Evolutionary conservation across 2,113 vertebrate genomes (phyloP), one percentile per base, ranked within the genome.

Genomic region (Barbus barbus): DNA sequence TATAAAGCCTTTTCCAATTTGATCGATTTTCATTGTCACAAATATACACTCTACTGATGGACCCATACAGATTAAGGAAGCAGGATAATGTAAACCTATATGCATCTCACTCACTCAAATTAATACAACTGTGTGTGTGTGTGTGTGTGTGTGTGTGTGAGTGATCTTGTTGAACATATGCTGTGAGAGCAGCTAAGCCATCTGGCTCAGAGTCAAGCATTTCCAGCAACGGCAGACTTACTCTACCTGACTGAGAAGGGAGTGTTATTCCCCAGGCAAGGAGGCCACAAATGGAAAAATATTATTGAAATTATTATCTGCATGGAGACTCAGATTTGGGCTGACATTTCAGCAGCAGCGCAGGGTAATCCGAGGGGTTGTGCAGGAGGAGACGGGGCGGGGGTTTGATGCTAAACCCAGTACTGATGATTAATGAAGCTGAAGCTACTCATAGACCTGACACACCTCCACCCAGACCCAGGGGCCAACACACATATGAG

Each of bases 291-390:
- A 99, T 99, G 97, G 97, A 98, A 97, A 98, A 99, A 99, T 99
- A 99, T 99, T 99, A 99, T 99, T 99, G 97, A 98, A 99, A 99
- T 99, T 97, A 99, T 99, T 99, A 99, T 99, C 97, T 99, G 97
- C 97, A 98, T 99, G 97, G 98, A 97, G 97, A 98, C 98, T 99
- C 97, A 99, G 97, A 99, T 99, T 98, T 99, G 97, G 97, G 97
- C 96, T 99, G 98, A 99, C 98, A 99, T 99, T 99, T 99, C 96
- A 95, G 97, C 96, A 96, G 97, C 97, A 98, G 86, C 78, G 51
- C 96, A 96, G 96, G 96, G 97, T 99, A 99, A 99, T 99, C 97
- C 97, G 94, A 97, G 96, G 98, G 97, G 96, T 97, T 99, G 97
- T 97, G 97, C 96, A 95, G 95, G 96, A 97, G 96, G 97, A 97